These are phyloP conservation scores for Rhamphomyia laevipes DNA, from an alignment of 2,888 invertebrate species.

Conservation along the genomic window DNA sequence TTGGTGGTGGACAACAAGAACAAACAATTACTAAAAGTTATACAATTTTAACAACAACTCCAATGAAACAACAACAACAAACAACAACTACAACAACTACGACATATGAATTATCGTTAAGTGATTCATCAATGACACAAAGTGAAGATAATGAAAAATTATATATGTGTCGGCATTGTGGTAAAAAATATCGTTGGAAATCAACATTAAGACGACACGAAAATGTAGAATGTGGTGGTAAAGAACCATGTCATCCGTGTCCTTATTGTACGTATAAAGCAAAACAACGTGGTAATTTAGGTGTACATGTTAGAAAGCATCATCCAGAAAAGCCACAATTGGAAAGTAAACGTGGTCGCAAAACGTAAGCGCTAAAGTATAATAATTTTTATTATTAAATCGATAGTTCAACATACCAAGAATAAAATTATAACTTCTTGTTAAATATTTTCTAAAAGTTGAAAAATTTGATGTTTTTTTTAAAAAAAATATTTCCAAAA, in stretches of 20 bases:
- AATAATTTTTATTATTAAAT: constrained; percentile 8
- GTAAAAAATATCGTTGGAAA: constrained; percentile 77
- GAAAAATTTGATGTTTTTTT: too few species aligned
- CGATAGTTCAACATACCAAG: constrained; percentile 8
- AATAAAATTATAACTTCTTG: too few species aligned
- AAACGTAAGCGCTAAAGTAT: constrained; percentile 21
- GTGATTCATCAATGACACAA: constrained; percentile 34
- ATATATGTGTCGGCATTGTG: constrained; percentile 72
- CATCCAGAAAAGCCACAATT: constrained; percentile 43
- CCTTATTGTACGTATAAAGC: constrained; percentile 67
- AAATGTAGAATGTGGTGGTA: constrained; percentile 74
- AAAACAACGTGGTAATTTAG: constrained; percentile 70
- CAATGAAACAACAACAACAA: constrained; percentile 30
- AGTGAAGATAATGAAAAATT: constrained; percentile 42
- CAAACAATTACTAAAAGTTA: constrained; percentile 33
- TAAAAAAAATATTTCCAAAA: too few species aligned
- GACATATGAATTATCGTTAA: constrained; percentile 33
- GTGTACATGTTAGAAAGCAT: constrained; percentile 70
- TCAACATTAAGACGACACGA: constrained; percentile 72
- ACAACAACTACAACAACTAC: constrained; percentile 27
- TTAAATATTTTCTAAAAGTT: too few species aligned
- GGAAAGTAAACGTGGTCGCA: constrained; percentile 36
- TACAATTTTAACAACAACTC: constrained; percentile 34
- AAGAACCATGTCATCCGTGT: constrained; percentile 70
- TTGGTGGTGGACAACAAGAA: constrained; percentile 19